Base-by-base conservation (phyloP, 2,888 invertebrate genomes). In the Folsomia manolachei region DNA sequence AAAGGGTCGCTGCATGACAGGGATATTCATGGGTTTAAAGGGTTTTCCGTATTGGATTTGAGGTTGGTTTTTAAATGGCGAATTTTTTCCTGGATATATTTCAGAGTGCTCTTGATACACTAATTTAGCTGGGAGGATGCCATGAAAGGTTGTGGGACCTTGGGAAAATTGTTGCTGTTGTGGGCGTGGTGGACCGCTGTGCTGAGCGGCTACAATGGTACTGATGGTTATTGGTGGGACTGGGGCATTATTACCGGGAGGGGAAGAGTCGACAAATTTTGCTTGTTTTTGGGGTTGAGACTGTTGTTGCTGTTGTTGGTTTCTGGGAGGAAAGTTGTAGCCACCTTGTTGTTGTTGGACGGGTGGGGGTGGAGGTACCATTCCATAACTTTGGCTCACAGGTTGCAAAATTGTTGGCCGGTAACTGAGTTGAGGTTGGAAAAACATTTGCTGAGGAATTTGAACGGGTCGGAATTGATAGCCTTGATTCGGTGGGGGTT, bases 91-190 rank as follows among this genome's bases (percentile, higher is more conserved):
- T 9, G 27, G 24, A 25, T 65, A 24, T 39, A 71, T 66, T 18
- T 74, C 65, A 23, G 75, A 75, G 69, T 81, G 81, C 27, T 81
- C 81, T 24, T 81, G 81, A 27, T 81, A 79, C 0, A 79, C 75
- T 9, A 81, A 68, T 53, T 78, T 73, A 0, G 78, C 79, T 19
- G 75, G 79, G 63, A 76, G 75, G 25, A 79, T 72, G 25, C 75
- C 69, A 51, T 78, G 76, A 25, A 77, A 73, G 14, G 4, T 39
- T 4, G 39, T 9, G 14, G 14, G 4, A 21, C 4, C 4, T n/a
- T 56, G 56, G 4, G 7, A 19, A 4, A 14, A 19, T 56, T 56
- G 56, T n/a, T 56, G 56, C 51, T 74, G 65, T 1, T 71, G 67
- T 7, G 65, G 2, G 1, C 7, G 4, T 14, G 9, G 27, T 26